Base-by-base conservation (phyloP, 1,140 invertebrate genomes). In the Macrobrachium nipponense region DNA sequence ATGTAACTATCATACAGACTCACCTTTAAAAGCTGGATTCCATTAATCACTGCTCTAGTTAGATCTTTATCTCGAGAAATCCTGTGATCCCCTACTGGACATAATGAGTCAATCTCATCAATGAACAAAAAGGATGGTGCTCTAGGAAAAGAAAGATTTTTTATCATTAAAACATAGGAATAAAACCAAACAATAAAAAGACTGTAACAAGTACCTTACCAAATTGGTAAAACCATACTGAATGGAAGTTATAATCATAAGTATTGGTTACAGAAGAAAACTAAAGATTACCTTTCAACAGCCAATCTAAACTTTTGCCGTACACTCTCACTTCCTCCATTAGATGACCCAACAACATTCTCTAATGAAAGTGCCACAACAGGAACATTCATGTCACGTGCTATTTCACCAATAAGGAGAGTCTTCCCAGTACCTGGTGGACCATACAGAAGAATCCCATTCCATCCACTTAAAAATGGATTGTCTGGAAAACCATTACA, bases 391-490 rank as follows among this genome's bases (percentile, higher is more conserved):
- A 86, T 12, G 23, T 86, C 83, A 7, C 5, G 20, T 62, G 66
- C 83, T 36, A 70, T 66, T 36, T 86, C 36, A 1, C 73, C 12
- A 12, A 86, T 76, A 76, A 86, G 70, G 12, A 72, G 59, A 23
- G 83, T 86, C 66, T 86, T 86, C 10, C 83, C 83, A 20, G 83
- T 86, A 15, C 83, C 83, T 10, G 76, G 64, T 7, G 83, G 76
- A 20, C 83, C 83, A 51, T 73, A 80, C 5, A 86, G 20, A 44
- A 86, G 23, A 18, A 86, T 76, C 11, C 83, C 83, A 86, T 51
- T 72, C 83, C 83, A 86, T 17, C 83, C 66, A 43, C 83, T 68
- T 18, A 86, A 27, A 7, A 86, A 59, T 17, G 76, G 51, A 44
- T 70, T 80, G 36, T 43, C 83, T 86, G 77, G 15, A 86, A 86